Conservation (phyloP, 2,888 invertebrate genomes). For the Cataglyphis cursor region DNA sequence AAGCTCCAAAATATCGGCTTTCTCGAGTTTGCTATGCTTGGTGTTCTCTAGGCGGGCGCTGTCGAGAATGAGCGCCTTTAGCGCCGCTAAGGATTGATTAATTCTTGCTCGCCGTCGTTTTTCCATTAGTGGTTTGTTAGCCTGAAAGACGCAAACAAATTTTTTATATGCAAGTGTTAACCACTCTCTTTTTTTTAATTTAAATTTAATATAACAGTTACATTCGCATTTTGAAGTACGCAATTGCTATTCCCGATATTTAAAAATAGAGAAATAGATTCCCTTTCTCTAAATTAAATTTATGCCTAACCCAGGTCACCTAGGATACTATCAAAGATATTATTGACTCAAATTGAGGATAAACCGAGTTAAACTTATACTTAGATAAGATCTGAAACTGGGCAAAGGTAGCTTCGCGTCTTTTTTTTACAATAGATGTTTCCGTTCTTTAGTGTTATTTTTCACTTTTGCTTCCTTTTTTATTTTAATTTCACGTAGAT, state of each 20-base stretch:
- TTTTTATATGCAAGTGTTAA: not conserved
- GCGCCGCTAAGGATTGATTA: constrained; percentile 91
- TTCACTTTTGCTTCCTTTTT: not conserved
- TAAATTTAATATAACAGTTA: not conserved
- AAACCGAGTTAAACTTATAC: not conserved
- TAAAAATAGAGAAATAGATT: not conserved
- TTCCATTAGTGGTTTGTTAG: constrained; percentile 93
- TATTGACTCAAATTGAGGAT: constrained; percentile 7
- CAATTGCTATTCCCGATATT: not conserved
- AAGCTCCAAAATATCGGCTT: constrained; percentile 94
- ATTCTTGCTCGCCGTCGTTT: constrained; percentile 92
- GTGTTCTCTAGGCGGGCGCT: constrained; percentile 90
- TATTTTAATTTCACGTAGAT: not conserved
- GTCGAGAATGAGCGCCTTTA: constrained; percentile 91
- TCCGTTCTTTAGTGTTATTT: not conserved
- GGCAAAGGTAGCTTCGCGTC: not conserved
- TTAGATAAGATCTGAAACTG: not conserved
- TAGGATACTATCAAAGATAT: not conserved
- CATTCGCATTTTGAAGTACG: not conserved
- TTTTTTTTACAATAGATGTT: not conserved
- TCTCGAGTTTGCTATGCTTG: constrained; percentile 94
- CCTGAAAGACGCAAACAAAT: constrained; percentile 85
- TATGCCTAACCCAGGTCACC: not conserved
- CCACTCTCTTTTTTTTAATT: not conserved
- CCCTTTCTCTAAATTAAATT: not conserved